phyloP scores from a whole-genome alignment of 2,113 vertebrate genomes.

The Capreolus pygargus region DNA sequence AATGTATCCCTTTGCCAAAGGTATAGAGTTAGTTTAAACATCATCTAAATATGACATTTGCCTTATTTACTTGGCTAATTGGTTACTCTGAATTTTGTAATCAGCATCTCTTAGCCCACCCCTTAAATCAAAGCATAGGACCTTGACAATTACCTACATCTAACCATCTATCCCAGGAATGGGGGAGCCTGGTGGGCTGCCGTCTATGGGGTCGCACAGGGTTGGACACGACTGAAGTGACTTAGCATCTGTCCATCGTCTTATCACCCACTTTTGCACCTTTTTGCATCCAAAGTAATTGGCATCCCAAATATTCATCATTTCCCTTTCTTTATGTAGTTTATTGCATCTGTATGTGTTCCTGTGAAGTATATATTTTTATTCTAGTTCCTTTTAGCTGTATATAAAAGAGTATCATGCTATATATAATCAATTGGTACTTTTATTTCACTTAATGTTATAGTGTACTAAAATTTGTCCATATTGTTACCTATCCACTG shows the following conservation, averaged over 20 bases:
- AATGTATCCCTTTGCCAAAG: background rate
- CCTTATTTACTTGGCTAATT: slow-evolving; percentile 16
- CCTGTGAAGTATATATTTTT: background rate
- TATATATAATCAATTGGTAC: background rate
- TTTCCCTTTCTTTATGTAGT: background rate
- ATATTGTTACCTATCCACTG: background rate
- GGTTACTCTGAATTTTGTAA: background rate
- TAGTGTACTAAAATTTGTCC: background rate
- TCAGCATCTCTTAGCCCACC: background rate
- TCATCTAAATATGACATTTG: background rate
- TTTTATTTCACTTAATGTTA: slow-evolving; percentile 36
- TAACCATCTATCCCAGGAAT: background rate
- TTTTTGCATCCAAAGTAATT: background rate
- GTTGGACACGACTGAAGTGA: no score
- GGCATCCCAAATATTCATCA: background rate
- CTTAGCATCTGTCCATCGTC: no score
- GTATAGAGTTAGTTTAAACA: slow-evolving; percentile 19
- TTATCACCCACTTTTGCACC: background rate
- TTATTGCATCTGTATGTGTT: background rate
- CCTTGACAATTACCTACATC: background rate
- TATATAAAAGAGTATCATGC: background rate
- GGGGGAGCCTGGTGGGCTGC: no score
- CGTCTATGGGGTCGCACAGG: no score
- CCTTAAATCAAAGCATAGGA: background rate
- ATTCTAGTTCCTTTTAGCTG: background rate